Conservation (phyloP, 2,113 vertebrate genomes). For the Thinocorus orbignyianus region DNA sequence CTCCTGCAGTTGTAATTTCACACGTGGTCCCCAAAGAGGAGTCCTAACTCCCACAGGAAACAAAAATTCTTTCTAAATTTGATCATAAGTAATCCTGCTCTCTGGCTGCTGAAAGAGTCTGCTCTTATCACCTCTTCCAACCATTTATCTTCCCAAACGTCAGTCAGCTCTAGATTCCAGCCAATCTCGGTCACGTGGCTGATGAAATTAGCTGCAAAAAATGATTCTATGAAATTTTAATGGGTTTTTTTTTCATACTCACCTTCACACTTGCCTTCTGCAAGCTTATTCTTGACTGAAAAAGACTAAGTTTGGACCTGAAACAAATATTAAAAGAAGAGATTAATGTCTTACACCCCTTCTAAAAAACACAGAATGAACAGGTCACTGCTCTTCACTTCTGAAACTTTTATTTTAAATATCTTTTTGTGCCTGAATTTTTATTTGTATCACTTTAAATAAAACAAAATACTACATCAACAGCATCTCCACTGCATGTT, state of each 20-base stretch:
- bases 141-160: not conserved
- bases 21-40: rapidly evolving
- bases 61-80: not conserved
- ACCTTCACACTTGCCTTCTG: slow-evolving; percentile 99
- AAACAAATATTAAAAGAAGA: slow-evolving; percentile 11
- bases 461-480: not conserved
- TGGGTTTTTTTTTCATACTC: slow-evolving; percentile 38
- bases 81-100: not conserved
- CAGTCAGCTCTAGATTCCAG: not conserved
- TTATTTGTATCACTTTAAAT: not conserved
- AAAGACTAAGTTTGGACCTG: slow-evolving; percentile 98
- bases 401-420: not conserved
- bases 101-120: not conserved
- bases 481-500: not conserved
- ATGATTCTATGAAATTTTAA: not conserved
- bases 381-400: not conserved
- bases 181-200: not conserved
- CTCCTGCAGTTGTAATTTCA: not conserved
- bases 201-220: not conserved
- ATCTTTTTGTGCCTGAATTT: not conserved
- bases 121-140: not conserved
- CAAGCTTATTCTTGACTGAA: slow-evolving; percentile 99
- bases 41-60: not conserved
- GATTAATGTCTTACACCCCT: not conserved
- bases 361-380: not conserved